These are phyloP conservation scores for Tiliacea citrago DNA, from an alignment of 2,888 invertebrate genomes.

Conservation along the genomic window DNA sequence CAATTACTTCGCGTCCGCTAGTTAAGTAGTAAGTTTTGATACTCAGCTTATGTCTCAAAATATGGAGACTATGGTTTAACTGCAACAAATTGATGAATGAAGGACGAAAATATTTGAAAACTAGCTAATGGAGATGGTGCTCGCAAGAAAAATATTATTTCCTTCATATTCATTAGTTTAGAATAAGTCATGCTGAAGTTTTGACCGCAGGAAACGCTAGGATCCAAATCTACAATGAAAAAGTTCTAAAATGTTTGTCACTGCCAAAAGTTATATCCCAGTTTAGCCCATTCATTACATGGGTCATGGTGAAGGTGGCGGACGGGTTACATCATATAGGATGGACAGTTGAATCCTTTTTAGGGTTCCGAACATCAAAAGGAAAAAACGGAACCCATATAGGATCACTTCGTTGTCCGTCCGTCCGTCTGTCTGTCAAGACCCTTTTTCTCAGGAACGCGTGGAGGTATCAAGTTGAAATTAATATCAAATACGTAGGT, in stretches of 20 bases:
- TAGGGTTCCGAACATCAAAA: no score
- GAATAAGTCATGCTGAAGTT: background rate
- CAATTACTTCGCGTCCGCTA: slow-evolving; percentile 16
- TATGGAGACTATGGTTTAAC: background rate
- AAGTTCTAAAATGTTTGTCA: background rate
- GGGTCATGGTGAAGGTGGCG: no score
- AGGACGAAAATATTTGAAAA: background rate
- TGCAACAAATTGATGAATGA: background rate
- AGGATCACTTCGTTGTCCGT: no score
- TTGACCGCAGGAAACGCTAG: background rate
- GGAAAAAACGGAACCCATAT: no score
- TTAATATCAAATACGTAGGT: no score
- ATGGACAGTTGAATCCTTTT: background rate
- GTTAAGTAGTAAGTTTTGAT: background rate
- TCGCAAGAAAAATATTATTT: background rate
- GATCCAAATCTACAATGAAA: background rate
- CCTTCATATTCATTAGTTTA: background rate
- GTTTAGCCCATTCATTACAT: background rate
- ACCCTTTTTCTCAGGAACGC: no score
- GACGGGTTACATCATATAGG: background rate
- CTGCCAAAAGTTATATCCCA: background rate
- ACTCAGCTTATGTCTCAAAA: background rate
- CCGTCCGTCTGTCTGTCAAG: no score
- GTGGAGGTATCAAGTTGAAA: no score
- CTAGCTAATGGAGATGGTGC: background rate